These are phyloP conservation scores for Mythimna lalbum DNA, from an alignment of 2,888 invertebrate genomes.

Conservation along the genomic window DNA sequence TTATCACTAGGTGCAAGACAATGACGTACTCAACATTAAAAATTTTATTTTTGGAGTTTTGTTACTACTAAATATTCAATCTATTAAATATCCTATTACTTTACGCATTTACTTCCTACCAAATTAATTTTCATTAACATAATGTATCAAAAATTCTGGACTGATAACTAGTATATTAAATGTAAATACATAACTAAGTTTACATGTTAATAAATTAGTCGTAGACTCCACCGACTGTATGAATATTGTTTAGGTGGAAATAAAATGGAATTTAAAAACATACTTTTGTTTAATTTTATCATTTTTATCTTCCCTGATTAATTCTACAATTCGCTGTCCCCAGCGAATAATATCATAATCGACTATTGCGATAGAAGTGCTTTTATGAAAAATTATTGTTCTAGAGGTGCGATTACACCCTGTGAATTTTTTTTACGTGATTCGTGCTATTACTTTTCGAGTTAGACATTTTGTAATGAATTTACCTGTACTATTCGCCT, in stretches of 20 bases:
- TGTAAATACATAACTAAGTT: constrained; percentile 65
- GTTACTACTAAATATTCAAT: background rate
- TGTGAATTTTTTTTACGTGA: no score
- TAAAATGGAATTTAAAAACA: constrained; percentile 70
- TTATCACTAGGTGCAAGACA: background rate
- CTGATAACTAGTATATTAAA: constrained; percentile 52
- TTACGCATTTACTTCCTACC: background rate
- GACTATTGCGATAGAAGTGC: no score
- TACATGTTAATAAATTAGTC: constrained; percentile 71
- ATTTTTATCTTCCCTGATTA: background rate
- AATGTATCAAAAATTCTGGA: constrained; percentile 55
- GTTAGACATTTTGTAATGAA: no score
- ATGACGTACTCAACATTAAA: no score
- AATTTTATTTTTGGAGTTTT: no score
- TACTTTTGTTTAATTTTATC: constrained; percentile 55
- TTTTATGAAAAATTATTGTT: no score
- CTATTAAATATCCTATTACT: background rate
- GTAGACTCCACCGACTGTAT: constrained; percentile 75
- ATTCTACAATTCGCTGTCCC: no score
- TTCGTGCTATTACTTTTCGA: no score
- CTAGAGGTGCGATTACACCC: no score
- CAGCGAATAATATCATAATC: no score
- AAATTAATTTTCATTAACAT: background rate
- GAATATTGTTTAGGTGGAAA: constrained; percentile 75
- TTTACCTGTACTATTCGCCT: no score